Evolutionary conservation across 2,113 vertebrate genomes (phyloP).

Genomic region (Tupaia chinensis): DNA sequence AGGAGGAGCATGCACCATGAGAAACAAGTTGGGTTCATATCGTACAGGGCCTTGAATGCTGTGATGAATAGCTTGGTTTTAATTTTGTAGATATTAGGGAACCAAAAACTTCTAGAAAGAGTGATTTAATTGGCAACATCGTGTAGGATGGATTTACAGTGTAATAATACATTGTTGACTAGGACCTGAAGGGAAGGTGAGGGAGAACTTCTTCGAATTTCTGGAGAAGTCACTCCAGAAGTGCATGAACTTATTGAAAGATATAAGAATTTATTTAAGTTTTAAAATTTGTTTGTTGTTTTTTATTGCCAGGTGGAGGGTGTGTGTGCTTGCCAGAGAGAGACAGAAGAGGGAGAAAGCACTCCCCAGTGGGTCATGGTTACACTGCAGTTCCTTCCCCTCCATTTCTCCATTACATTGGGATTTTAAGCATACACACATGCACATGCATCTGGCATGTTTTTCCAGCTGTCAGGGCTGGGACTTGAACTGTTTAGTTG

Average conservation of each 20-base stretch:
- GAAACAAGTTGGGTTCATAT: not conserved
- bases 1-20: not conserved
- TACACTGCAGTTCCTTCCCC: too few relatives aligned
- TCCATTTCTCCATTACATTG: too few relatives aligned
- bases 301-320: too few relatives aligned
- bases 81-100: not conserved
- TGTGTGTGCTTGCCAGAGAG: too few relatives aligned
- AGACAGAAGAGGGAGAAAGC: too few relatives aligned
- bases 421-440: too few relatives aligned
- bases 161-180: not conserved
- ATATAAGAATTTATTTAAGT: not conserved
- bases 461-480: too few relatives aligned
- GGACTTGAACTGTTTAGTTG: too few relatives aligned
- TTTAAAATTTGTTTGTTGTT: too few relatives aligned
- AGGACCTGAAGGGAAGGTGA: not conserved
- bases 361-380: too few relatives aligned
- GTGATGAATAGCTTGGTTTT: not conserved
- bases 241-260: not conserved
- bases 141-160: not conserved
- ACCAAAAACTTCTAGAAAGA: not conserved
- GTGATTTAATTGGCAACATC: not conserved
- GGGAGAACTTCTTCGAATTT: not conserved
- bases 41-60: not conserved
- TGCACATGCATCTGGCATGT: too few relatives aligned
- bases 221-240: not conserved